Evolutionary conservation across 2,797 vertebrate genomes (phyloP), one percentile per base, ranked within the genome.

Genomic region (Valencia hispanica): DNA sequence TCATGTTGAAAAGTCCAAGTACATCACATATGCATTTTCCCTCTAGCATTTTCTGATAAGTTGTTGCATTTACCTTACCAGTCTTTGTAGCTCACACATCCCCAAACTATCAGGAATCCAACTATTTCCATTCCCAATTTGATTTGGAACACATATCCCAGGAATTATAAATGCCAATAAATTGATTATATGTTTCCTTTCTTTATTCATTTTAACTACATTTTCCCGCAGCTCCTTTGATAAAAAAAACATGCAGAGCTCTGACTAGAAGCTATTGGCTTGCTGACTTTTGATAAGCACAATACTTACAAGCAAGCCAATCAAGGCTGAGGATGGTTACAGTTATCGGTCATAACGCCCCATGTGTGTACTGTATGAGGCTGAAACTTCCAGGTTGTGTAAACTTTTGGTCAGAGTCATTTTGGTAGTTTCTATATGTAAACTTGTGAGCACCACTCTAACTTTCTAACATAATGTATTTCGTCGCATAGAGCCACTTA

Each of bases 181-280:
- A 55, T 11, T 4, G 8, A 12, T 43, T 17, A 8, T 1, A 1
- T 0, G 7, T 41, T 76, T 70, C 66, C n/a, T 77, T 22, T 14
- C 20, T 80, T 74, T 70, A 25, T 69, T 30, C 15, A 65, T 43
- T 30, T 75, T 63, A 61, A 74, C 66, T 68, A 43, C 5, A 8
- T 11, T 65, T 9, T 12, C 36, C 63, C 5, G 34, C 4, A 1
- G 36, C 25, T 41, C 4, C 36, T 12, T 25, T 18, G 22, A 41
- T 14, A 66, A 14, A 17, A 41, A n/a, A 41, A 66, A 66, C 25
- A 27, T 68, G 65, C 65, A 25, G 12, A 18, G 3, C 3, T 63
- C 34, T 59, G 30, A 8, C 30, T 30, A 14, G 30, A 32, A 3
- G 27, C 15, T 8, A 30, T 15, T 32, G 32, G 18, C 2, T 22